A percentile compares a stretch with the other conserved stretches of the same genome.
These are phyloP conservation scores for Aphis gossypii DNA, from an alignment of 1,140 invertebrate genomes.

Conservation along the genomic window DNA sequence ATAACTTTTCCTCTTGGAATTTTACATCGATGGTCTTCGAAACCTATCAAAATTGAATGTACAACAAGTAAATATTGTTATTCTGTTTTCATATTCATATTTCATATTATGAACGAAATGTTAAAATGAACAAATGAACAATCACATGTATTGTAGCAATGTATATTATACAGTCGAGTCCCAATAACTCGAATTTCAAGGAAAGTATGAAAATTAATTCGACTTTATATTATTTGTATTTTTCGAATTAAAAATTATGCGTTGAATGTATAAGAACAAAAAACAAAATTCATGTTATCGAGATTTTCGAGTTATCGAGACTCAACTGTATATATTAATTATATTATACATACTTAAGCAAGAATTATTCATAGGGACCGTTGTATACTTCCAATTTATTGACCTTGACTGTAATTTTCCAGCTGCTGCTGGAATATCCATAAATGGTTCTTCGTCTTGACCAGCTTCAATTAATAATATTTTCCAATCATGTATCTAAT, in stretches of 20 bases:
- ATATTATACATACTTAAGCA: constrained; percentile 64
- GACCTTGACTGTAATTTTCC: constrained; percentile 70
- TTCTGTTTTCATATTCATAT: neutral
- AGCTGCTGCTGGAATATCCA: constrained; percentile 74
- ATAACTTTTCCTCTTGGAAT: constrained; percentile 66
- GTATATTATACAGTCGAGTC: no score
- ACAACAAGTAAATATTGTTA: neutral
- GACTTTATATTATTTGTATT: no score
- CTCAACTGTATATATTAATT: neutral
- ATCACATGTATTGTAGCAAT: no score
- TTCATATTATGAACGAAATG: neutral
- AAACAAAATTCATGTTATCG: no score
- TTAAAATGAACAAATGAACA: neutral
- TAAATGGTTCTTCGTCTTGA: constrained; percentile 67
- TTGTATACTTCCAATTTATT: constrained; percentile 71
- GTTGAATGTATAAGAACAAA: no score
- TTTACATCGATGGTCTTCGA: constrained; percentile 63
- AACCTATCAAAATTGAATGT: constrained; percentile 44
- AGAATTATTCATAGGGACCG: constrained; percentile 67
- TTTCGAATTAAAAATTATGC: no score
- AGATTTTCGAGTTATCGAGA: no score
- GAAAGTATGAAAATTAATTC: no score
- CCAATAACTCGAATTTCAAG: no score
- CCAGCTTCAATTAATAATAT: constrained; percentile 72
- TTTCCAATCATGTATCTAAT: constrained; percentile 66